Evolutionary conservation across 2,888 invertebrate genomes (phyloP), one percentile per base, ranked within the genome.

Genomic region (Limnephilus rhombicus): DNA sequence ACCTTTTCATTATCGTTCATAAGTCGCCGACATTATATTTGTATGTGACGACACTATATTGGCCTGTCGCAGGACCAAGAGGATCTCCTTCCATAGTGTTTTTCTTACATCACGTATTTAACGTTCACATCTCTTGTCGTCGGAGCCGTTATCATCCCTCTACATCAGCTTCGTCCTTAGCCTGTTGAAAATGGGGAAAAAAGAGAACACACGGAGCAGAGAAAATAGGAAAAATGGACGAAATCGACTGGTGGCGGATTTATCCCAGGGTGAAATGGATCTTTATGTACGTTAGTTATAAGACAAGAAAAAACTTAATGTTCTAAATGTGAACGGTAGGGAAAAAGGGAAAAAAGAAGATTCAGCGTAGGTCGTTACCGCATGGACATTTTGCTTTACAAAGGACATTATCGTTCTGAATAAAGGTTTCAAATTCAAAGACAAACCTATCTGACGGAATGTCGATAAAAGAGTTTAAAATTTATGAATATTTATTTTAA

Each of bases 181-280:
- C 68, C 68, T 68, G 68, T 68, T 68, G 68, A 68, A 68, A 68
- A 68, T 68, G 68, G 68, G 68, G 24, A 68, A 68, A 68, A 68
- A 68, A 68, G 24, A 24, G 24, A 68, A 68, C 53, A 68, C 24
- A 68, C 9, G 24, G n/a, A 45, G 53, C 24, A 80, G 68, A 53
- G 88, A 34, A 68, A 53, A 31, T 18, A 31, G 31, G 31, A 88
- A 88, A 88, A 88, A 87, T 45, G n/a, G 80, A 90, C 34, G 88
- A 86, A 92, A 92, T 92, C 86, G 92, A 87, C 87, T 85, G 85
- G 53, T 90, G 90, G 83, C 90, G 86, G 88, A 92, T 86, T 90
- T 90, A 90, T 91, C 89, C 89, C 41, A 37, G 87, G 90, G 88
- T 83, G 68, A 92, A 92, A 90, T 90, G 92, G 90, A 53, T 85